phyloP scores from a whole-genome alignment of 1,140 invertebrate genomes.

The Dinoponera quadriceps region DNA sequence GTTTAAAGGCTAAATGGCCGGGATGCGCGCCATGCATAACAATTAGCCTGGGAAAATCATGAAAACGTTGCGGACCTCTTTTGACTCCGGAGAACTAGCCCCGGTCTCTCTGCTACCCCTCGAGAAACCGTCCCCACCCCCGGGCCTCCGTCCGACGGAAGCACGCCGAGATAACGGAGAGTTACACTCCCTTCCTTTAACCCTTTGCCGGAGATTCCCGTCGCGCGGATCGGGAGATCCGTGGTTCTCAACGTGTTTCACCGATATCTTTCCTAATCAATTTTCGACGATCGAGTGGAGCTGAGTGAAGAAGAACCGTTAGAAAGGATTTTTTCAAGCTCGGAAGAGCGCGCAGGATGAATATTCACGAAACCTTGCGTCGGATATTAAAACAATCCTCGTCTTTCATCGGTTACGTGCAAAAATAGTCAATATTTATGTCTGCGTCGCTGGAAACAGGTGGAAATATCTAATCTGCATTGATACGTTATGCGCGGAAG shows the following conservation, averaged over 20 bases:
- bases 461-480: neutral
- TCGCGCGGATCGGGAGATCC: conserved; percentile 61
- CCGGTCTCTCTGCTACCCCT: conserved; percentile 68
- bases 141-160: conserved; percentile 76
- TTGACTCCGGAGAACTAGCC: conserved; percentile 74
- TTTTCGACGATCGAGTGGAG: neutral
- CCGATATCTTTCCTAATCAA: neutral
- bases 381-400: too few species aligned
- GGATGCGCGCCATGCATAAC: conserved; percentile 85
- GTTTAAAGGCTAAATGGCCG: conserved; percentile 81
- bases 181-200: conserved; percentile 83
- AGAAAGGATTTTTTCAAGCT: neutral
- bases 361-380: too few species aligned
- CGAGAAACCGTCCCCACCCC: conserved; percentile 63
- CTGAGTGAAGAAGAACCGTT: neutral
- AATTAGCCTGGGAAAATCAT: conserved; percentile 85
- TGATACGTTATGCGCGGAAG: neutral
- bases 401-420: too few species aligned
- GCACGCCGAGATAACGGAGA: conserved; percentile 83
- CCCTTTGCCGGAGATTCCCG: conserved; percentile 75
- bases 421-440: too few species aligned
- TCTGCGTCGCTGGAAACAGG: neutral
- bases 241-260: conserved; percentile 68
- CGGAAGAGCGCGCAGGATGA: too few species aligned
- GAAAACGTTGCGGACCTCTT: conserved; percentile 83